Conservation (phyloP, 2,113 vertebrate species). For the Sinocyclocheilus anshuiensis region DNA sequence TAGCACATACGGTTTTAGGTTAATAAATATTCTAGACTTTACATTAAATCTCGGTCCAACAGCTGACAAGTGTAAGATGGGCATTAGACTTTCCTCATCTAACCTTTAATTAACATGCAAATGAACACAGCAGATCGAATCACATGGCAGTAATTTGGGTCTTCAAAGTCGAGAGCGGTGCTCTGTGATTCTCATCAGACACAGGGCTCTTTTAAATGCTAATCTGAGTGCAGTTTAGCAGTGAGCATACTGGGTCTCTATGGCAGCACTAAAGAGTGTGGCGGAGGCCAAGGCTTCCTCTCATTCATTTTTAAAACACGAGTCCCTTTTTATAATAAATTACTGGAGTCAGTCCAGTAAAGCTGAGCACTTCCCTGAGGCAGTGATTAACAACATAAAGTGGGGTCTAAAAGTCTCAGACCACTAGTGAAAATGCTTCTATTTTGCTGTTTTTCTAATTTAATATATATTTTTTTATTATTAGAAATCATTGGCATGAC, state of each 20-base stretch:
- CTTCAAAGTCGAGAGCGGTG: slow-evolving; percentile 22
- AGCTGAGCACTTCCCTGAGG: slow-evolving; percentile 1
- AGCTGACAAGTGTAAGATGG: neutral
- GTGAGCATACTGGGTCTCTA: slow-evolving; percentile 40
- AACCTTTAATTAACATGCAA: neutral
- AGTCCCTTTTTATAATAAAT: slow-evolving; percentile 29
- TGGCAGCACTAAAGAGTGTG: slow-evolving; percentile 27
- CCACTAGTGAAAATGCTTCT: neutral
- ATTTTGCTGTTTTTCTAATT: neutral
- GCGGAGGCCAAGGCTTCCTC: slow-evolving; percentile 16
- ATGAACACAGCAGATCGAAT: neutral
- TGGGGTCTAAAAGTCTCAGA: neutral
- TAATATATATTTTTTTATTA: neutral
- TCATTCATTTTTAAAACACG: slow-evolving; percentile 40
- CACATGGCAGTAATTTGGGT: neutral
- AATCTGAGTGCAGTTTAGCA: slow-evolving; percentile 6
- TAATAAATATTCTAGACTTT: neutral
- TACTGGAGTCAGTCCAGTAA: neutral
- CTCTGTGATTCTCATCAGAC: slow-evolving; percentile 17
- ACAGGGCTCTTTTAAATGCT: slow-evolving; percentile 21
- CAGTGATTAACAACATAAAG: neutral
- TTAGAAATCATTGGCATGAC: neutral
- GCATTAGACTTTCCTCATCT: slow-evolving; percentile 10
- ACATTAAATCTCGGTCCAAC: neutral
- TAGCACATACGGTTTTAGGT: neutral